These are phyloP conservation scores for Passer domesticus DNA, from an alignment of 2,113 vertebrate species.

Conservation along the genomic window DNA sequence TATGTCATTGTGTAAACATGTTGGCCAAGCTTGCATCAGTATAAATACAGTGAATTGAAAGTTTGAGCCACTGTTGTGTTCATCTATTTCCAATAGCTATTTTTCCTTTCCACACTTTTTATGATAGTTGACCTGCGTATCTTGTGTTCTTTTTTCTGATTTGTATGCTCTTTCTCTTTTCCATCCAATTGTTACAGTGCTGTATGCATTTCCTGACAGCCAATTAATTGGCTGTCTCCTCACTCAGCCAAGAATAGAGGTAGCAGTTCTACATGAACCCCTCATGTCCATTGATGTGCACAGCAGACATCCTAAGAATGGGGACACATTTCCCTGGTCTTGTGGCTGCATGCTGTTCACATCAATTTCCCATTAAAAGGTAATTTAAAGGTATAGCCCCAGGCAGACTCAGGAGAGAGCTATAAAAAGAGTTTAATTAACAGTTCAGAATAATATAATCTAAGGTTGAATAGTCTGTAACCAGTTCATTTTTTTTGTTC, in stretches of 20 bases:
- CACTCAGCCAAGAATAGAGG: slow-evolving; percentile 36
- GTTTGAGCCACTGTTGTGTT: background rate
- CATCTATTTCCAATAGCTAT: background rate
- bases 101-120: slow-evolving; percentile 3
- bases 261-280: slow-evolving; percentile 31
- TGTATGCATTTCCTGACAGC: slow-evolving; percentile 43
- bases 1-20: background rate
- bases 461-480: slow-evolving; percentile 50
- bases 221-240: slow-evolving; percentile 66
- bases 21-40: background rate
- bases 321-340: slow-evolving; percentile 44
- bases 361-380: slow-evolving; percentile 59
- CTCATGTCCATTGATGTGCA: slow-evolving; percentile 49
- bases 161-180: slow-evolving; percentile 40
- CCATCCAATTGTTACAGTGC: slow-evolving; percentile 13
- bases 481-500: slow-evolving; percentile 38
- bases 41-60: background rate
- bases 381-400: slow-evolving; percentile 54
- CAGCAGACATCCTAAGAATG: slow-evolving; percentile 31
- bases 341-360: slow-evolving; percentile 53
- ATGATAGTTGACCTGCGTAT: slow-evolving; percentile 19
- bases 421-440: slow-evolving; percentile 72
- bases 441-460: slow-evolving; percentile 63
- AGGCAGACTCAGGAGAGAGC: slow-evolving; percentile 44
- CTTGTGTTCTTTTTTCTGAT: slow-evolving; percentile 34